Percentiles rank a stretch among this genome's conserved stretches.
phyloP scores from a whole-genome alignment of 2,113 vertebrate species.

The Apodemus sylvaticus region DNA sequence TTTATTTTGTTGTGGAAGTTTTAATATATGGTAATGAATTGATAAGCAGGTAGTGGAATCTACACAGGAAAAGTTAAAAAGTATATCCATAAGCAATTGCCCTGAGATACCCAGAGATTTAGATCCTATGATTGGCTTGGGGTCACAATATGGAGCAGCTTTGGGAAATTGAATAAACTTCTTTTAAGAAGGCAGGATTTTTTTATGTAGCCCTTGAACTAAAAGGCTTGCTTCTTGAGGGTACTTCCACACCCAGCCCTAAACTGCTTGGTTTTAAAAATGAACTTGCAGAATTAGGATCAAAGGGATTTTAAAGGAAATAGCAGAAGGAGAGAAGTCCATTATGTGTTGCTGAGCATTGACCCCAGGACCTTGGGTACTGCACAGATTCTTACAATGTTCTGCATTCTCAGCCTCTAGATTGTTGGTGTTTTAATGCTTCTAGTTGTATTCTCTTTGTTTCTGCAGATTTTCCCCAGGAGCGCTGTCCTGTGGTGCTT shows the following conservation, averaged over 20 bases:
- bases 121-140: slow-evolving; percentile 26
- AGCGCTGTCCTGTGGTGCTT: slow-evolving; percentile 99
- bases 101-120: not conserved
- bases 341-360: not conserved
- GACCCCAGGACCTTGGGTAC: not conserved
- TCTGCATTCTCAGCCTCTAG: not conserved
- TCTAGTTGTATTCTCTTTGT: not conserved
- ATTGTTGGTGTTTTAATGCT: slow-evolving; percentile 3
- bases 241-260: no score
- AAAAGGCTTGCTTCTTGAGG: not conserved
- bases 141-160: not conserved
- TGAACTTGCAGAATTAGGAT: not conserved
- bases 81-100: not conserved
- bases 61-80: not conserved
- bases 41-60: not conserved
- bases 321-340: not conserved
- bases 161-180: not conserved
- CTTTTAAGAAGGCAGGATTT: not conserved
- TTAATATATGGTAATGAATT: not conserved
- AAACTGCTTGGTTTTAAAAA: slow-evolving; percentile 5
- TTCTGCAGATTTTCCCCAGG: slow-evolving; percentile 97
- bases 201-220: not conserved
- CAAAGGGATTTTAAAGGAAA: not conserved
- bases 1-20: not conserved
- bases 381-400: not conserved